These are phyloP conservation scores for Papilio helenus DNA, from an alignment of 1,140 invertebrate genomes.

Conservation along the genomic window DNA sequence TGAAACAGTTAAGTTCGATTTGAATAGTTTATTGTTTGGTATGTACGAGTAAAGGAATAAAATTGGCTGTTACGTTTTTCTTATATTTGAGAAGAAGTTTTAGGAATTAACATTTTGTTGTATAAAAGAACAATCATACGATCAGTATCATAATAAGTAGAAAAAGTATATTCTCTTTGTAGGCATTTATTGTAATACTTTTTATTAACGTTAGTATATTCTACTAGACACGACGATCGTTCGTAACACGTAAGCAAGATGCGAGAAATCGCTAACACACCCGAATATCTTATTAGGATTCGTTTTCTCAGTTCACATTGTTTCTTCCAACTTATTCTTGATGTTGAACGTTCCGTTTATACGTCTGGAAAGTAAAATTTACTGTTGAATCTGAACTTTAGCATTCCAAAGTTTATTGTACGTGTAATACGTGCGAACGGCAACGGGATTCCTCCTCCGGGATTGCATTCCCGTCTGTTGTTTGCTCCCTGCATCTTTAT, in stretches of 20 bases:
- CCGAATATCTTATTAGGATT: constrained; percentile 31
- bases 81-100: background rate
- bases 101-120: background rate
- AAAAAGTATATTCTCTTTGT: constrained; percentile 8
- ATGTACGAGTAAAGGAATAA: too few relatives aligned
- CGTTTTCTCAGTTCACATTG: constrained; percentile 4
- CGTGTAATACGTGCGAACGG: constrained; percentile 36
- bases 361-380: constrained; percentile 35
- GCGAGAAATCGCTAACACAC: constrained; percentile 12
- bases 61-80: background rate
- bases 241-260: constrained; percentile 9
- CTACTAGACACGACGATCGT: background rate
- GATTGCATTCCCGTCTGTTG: constrained; percentile 51
- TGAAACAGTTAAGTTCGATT: background rate
- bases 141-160: background rate
- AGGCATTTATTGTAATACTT: background rate
- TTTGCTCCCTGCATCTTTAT: constrained; percentile 50
- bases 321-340: constrained; percentile 28
- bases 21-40: background rate
- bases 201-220: constrained; percentile 3
- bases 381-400: constrained; percentile 40
- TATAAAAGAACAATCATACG: background rate
- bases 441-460: constrained; percentile 48
- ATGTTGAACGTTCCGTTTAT: constrained; percentile 17
- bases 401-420: constrained; percentile 43